Evolutionary conservation across 2,797 vertebrate genomes (phyloP).

Genomic region (Muscicapa comitata): DNA sequence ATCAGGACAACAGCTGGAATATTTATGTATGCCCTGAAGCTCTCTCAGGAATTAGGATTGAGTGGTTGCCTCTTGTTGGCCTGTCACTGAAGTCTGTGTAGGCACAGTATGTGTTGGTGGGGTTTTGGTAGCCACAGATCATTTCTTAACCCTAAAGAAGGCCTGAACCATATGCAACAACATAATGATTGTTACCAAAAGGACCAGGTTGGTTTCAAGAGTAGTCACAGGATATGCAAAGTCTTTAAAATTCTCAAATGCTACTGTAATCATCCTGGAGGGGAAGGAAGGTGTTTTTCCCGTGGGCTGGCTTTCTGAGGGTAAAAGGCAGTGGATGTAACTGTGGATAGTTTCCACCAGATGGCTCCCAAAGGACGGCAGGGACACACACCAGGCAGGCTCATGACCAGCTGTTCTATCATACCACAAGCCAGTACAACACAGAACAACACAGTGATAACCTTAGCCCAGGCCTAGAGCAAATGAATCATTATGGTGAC

Average conservation of each 20-base stretch:
- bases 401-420: background rate
- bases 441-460: background rate
- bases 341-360: background rate
- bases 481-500: background rate
- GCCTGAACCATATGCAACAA: background rate
- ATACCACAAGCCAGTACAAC: background rate
- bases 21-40: background rate
- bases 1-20: background rate
- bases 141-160: background rate
- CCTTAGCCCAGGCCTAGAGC: background rate
- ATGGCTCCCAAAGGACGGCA: background rate
- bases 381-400: background rate
- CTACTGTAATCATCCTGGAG: background rate
- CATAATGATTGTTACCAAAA: background rate
- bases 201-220: background rate
- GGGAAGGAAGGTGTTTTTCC: background rate
- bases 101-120: fast-evolving
- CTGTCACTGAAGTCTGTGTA: background rate
- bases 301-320: background rate
- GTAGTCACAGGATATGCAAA: background rate
- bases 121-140: fast-evolving
- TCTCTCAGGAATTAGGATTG: background rate
- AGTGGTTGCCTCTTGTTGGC: background rate
- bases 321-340: background rate
- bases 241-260: background rate